phyloP scores from a whole-genome alignment of 1,140 invertebrate genomes.

The Eriocheir sinensis region DNA sequence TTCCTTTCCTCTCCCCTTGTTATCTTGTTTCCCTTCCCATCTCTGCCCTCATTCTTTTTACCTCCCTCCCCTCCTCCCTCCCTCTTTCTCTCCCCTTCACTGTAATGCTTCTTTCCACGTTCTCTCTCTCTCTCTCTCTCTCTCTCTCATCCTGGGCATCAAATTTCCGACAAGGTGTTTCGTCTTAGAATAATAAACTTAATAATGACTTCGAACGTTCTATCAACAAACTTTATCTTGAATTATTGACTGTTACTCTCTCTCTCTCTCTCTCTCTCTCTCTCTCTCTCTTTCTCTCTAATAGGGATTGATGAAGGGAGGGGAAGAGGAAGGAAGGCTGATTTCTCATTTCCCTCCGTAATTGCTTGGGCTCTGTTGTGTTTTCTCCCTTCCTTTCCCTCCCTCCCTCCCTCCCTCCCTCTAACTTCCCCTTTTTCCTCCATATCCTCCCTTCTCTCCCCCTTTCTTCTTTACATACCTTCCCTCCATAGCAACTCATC shows the following conservation, averaged over 20 bases:
- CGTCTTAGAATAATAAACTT: no score
- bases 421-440: not conserved
- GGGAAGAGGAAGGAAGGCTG: not conserved
- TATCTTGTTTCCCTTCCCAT: not conserved
- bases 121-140: not conserved
- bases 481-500: not conserved
- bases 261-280: slow-evolving; percentile 37
- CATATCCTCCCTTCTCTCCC: not conserved
- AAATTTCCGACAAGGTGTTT: no score
- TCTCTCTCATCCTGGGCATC: no score
- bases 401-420: not conserved
- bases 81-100: not conserved
- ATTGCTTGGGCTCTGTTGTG: not conserved
- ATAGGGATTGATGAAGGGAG: not conserved
- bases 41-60: not conserved
- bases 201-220: no score
- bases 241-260: not conserved
- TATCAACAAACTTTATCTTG: no score
- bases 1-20: no score
- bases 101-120: not conserved
- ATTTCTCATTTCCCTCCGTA: not conserved
- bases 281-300: slow-evolving; percentile 30
- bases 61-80: not conserved
- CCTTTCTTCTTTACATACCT: not conserved
- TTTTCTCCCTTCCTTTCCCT: not conserved